These are phyloP conservation scores for Petrocephalus microphthalmus DNA, from an alignment of 2,113 vertebrate genomes.

Conservation along the genomic window DNA sequence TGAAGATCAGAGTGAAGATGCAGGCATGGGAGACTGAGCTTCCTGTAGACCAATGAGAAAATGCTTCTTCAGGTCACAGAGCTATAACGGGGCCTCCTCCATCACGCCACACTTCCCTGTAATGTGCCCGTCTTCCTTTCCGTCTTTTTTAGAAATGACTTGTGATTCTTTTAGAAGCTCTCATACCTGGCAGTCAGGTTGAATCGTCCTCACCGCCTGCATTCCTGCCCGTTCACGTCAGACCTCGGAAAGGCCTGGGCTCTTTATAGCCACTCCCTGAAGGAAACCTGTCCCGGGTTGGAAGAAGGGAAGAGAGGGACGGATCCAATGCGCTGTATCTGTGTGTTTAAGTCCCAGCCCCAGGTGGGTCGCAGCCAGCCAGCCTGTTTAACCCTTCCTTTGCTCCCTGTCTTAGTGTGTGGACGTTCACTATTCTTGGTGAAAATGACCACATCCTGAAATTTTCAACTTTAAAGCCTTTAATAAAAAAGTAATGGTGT, in stretches of 20 bases:
- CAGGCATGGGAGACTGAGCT: not conserved
- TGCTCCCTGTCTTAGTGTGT: not conserved
- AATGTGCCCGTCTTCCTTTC: not conserved
- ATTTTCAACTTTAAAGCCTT: not conserved
- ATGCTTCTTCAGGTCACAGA: not conserved
- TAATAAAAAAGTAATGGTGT: not conserved
- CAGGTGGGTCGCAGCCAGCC: not conserved
- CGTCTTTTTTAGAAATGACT: not conserved
- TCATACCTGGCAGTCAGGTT: not conserved
- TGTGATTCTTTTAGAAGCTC: not conserved
- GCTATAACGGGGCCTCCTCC: not conserved
- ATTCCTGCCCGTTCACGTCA: not conserved
- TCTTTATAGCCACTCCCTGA: constrained; percentile 6
- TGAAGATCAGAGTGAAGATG: not conserved
- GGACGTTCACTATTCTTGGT: not conserved
- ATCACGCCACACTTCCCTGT: not conserved
- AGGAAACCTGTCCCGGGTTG: not conserved
- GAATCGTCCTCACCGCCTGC: not conserved
- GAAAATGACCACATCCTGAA: not conserved
- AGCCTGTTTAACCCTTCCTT: not conserved
- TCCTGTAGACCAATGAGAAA: not conserved
- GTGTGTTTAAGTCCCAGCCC: not conserved
- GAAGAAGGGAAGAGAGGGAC: not conserved
- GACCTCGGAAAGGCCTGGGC: not conserved
- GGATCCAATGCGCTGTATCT: too few species aligned